A percentile compares a stretch with the other conserved stretches of the same genome.
Conservation (phyloP, 2,888 invertebrate species). For the Frankliniella intonsa region DNA sequence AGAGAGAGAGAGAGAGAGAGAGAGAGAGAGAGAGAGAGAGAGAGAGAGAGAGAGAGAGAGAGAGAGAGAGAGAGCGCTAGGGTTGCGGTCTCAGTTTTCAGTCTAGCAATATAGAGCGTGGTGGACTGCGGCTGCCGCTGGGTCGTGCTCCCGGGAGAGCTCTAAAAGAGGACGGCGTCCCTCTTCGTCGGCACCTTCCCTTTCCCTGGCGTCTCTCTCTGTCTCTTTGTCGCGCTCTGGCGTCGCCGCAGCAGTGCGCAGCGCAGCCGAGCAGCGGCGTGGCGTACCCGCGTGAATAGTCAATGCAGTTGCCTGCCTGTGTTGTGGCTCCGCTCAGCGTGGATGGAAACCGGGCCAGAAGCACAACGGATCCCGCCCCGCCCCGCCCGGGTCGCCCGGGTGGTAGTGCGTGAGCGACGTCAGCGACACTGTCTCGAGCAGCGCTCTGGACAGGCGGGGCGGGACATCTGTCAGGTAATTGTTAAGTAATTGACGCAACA, state of each 20-base stretch:
- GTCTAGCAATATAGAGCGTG: no score
- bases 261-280: no score
- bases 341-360: conserved; percentile 14
- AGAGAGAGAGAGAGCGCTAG: background rate
- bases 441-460: no score
- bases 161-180: background rate
- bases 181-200: background rate
- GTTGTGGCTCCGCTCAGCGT: background rate
- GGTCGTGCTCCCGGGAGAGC: background rate
- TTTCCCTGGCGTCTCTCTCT: background rate
- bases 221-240: background rate
- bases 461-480: no score
- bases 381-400: background rate
- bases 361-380: background rate
- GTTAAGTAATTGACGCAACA: no score
- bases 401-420: background rate
- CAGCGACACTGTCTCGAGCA: no score
- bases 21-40: background rate
- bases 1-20: conserved; percentile 10
- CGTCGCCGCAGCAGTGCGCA: no score
- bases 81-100: background rate
- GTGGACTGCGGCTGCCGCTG: background rate
- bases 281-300: background rate
- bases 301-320: background rate
- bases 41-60: background rate